Evolutionary conservation across 2,888 invertebrate species (phyloP).

Genomic region (Eutolmus rufibarbis): DNA sequence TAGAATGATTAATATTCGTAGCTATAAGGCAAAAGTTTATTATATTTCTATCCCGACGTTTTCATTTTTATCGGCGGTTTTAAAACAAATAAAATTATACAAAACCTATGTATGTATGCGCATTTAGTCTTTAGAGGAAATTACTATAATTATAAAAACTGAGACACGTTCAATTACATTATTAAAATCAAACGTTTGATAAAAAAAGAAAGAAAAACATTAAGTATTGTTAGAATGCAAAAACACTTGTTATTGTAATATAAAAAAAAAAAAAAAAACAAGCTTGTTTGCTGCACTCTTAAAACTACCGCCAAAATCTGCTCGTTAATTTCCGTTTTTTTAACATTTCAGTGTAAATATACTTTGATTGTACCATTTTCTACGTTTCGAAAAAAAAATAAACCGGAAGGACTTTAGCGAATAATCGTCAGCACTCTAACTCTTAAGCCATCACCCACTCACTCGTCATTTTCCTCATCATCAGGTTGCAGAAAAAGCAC

Average conservation of each 20-base stretch:
- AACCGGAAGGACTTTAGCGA: background rate
- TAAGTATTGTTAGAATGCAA: background rate
- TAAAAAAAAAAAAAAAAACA: background rate
- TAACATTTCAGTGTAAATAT: background rate
- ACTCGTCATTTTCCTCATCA: slow-evolving; percentile 17
- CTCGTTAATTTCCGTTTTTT: background rate
- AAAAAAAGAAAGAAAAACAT: background rate
- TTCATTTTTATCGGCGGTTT: background rate
- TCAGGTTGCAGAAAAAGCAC: background rate
- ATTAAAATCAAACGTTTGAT: background rate
- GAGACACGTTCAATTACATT: background rate
- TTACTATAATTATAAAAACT: background rate
- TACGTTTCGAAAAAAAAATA: background rate
- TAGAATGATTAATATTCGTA: background rate
- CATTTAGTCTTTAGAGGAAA: background rate
- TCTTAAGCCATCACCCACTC: slow-evolving; percentile 31
- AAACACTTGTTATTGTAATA: background rate
- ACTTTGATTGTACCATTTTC: background rate
- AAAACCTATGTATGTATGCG: background rate
- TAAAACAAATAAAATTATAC: background rate
- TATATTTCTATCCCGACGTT: background rate
- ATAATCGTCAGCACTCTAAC: background rate
- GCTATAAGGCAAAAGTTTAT: background rate
- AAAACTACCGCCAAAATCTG: background rate
- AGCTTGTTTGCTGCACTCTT: background rate